These are phyloP conservation scores for Hesperophylax magnus DNA, from an alignment of 1,140 invertebrate genomes.

Conservation along the genomic window DNA sequence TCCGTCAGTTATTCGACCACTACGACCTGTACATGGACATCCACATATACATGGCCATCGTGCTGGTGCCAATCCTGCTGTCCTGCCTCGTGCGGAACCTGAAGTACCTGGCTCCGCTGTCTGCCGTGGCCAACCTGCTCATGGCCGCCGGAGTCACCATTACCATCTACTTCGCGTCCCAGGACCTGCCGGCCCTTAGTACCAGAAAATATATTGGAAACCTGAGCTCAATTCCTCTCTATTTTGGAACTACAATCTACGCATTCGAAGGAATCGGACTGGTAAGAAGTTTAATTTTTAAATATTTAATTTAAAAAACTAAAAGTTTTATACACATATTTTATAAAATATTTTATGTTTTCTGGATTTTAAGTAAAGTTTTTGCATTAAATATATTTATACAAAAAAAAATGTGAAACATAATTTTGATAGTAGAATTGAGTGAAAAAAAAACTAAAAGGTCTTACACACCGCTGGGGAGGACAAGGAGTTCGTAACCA, in stretches of 20 bases:
- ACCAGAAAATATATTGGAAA: conserved; percentile 72
- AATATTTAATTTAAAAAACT: too few species aligned
- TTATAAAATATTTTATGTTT: too few species aligned
- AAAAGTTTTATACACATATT: too few species aligned
- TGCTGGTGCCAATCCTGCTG: conserved; percentile 74
- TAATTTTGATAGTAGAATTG: too few species aligned
- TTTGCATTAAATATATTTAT: too few species aligned
- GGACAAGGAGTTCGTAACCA: too few species aligned
- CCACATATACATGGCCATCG: conserved; percentile 72
- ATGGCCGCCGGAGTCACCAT: conserved; percentile 79
- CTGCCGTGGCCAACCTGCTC: conserved; percentile 78
- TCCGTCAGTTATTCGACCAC: conserved; percentile 65
- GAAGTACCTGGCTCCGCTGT: conserved; percentile 83
- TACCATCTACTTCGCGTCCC: conserved; percentile 82
- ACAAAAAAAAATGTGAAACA: too few species aligned
- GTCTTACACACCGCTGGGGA: too few species aligned
- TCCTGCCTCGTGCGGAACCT: conserved; percentile 79
- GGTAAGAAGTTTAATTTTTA: conserved; percentile 69
- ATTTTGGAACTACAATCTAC: conserved; percentile 84
- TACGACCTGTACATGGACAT: conserved; percentile 64
- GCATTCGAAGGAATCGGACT: conserved; percentile 86
- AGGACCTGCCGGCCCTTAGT: conserved; percentile 66
- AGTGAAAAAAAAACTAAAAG: too few species aligned
- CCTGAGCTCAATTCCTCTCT: conserved; percentile 76
- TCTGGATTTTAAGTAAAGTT: too few species aligned